A percentile compares a stretch with the other conserved stretches of the same genome.
These are phyloP conservation scores for Zaprionus tsacasi DNA, from an alignment of 1,140 invertebrate species.

Conservation along the genomic window DNA sequence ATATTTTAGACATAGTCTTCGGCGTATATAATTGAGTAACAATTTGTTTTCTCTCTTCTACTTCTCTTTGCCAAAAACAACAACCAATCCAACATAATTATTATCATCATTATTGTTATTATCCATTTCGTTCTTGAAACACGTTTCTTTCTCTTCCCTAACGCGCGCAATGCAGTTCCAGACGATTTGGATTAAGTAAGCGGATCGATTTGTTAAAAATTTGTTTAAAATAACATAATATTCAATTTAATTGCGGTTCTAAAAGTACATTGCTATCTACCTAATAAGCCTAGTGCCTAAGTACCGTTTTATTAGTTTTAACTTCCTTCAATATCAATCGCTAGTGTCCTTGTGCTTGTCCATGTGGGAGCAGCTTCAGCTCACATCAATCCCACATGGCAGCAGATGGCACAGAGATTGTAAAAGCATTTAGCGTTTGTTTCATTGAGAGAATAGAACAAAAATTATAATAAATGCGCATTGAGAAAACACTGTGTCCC, in stretches of 20 bases:
- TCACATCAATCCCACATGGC: conserved; percentile 46
- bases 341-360: background rate
- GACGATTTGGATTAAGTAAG: conserved; percentile 70
- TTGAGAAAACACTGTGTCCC: conserved; percentile 41
- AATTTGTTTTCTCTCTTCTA: conserved; percentile 53
- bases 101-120: conserved; percentile 10
- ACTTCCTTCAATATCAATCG: conserved; percentile 12
- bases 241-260: conserved; percentile 36
- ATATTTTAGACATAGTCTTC: conserved; percentile 52
- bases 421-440: conserved; percentile 70
- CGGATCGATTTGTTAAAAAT: conserved; percentile 35
- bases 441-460: conserved; percentile 51
- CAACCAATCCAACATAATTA: background rate
- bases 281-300: conserved; percentile 71
- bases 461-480: conserved; percentile 73
- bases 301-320: conserved; percentile 61
- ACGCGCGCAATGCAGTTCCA: conserved; percentile 56
- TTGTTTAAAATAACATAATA: conserved; percentile 55
- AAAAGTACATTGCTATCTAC: conserved; percentile 34
- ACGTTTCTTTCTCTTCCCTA: conserved; percentile 43
- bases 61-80: conserved; percentile 42
- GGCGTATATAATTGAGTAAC: conserved; percentile 50
- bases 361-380: conserved; percentile 57
- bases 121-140: conserved; percentile 39
- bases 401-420: conserved; percentile 17